Evolutionary conservation across 1,140 invertebrate genomes (phyloP).

Genomic region (Lasioglossum albipes): DNA sequence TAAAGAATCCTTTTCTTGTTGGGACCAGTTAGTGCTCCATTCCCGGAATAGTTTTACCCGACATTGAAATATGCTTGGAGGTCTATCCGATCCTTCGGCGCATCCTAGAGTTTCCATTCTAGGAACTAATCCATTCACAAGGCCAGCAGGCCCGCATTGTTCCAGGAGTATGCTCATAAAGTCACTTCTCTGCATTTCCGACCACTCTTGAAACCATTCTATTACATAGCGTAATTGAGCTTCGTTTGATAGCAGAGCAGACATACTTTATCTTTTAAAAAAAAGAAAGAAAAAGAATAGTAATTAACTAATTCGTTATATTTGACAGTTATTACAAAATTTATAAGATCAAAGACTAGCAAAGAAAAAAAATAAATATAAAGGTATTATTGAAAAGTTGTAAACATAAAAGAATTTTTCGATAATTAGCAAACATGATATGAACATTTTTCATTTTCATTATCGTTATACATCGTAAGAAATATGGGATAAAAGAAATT

Average conservation of each 20-base stretch:
- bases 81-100: conserved; percentile 83
- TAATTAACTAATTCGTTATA: background rate
- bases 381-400: background rate
- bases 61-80: conserved; percentile 93
- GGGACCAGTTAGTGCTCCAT: conserved; percentile 91
- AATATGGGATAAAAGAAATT: background rate
- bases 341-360: background rate
- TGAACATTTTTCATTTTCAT: background rate
- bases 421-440: background rate
- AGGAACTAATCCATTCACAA: conserved; percentile 88
- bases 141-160: conserved; percentile 81
- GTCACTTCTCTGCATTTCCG: conserved; percentile 90
- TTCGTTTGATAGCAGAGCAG: conserved; percentile 81
- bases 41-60: conserved; percentile 92
- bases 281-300: conserved; percentile 34
- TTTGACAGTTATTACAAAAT: background rate
- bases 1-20: conserved; percentile 86
- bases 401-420: background rate
- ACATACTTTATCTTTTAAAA: conserved; percentile 70
- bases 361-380: background rate
- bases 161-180: conserved; percentile 89
- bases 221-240: conserved; percentile 89
- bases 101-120: conserved; percentile 85
- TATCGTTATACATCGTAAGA: background rate
- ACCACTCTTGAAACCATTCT: conserved; percentile 94